A percentile compares a stretch with the other conserved stretches of the same genome.
These are phyloP conservation scores for Oscheius sp. DNA, from an alignment of 2,888 invertebrate species.

Conservation along the genomic window DNA sequence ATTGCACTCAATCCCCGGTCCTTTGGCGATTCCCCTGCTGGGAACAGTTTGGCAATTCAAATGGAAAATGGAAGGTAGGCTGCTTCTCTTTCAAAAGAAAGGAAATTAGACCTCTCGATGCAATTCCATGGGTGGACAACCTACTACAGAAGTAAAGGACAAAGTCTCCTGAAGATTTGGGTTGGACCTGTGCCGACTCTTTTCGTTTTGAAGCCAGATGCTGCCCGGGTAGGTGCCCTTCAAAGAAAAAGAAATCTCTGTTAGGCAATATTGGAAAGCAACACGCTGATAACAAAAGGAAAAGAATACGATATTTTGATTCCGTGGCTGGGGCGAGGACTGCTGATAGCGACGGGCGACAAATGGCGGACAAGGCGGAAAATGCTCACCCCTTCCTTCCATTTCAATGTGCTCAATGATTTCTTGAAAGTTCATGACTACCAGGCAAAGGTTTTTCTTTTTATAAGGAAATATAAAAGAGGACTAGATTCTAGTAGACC, in stretches of 20 bases:
- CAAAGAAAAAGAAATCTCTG: not conserved
- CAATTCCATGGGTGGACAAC: slow-evolving; percentile 50
- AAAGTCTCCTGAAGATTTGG: slow-evolving; percentile 50
- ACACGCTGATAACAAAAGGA: slow-evolving; percentile 73
- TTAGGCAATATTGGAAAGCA: slow-evolving; percentile 67
- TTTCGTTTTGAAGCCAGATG: slow-evolving; percentile 46
- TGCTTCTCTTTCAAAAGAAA: too few species aligned
- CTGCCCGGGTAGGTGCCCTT: slow-evolving; percentile 39
- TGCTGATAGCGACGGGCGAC: slow-evolving; percentile 74
- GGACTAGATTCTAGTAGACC: slow-evolving; percentile 47
- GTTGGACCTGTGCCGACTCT: slow-evolving; percentile 50
- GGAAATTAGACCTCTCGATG: not conserved
- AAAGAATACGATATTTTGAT: slow-evolving; percentile 75
- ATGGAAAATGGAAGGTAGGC: slow-evolving; percentile 56
- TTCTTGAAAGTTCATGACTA: slow-evolving; percentile 70
- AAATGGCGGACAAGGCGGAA: slow-evolving; percentile 76
- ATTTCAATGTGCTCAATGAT: slow-evolving; percentile 76
- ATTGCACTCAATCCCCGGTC: slow-evolving; percentile 54
- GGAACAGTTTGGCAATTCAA: slow-evolving; percentile 65
- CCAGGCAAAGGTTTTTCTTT: slow-evolving; percentile 47
- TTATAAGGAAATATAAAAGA: not conserved
- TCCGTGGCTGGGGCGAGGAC: slow-evolving; percentile 76
- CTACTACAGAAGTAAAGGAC: slow-evolving; percentile 38
- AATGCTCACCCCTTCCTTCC: slow-evolving; percentile 77
- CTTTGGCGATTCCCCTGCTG: slow-evolving; percentile 61